Conservation (phyloP, 2,888 invertebrate species). For the Diarsia rubi region DNA sequence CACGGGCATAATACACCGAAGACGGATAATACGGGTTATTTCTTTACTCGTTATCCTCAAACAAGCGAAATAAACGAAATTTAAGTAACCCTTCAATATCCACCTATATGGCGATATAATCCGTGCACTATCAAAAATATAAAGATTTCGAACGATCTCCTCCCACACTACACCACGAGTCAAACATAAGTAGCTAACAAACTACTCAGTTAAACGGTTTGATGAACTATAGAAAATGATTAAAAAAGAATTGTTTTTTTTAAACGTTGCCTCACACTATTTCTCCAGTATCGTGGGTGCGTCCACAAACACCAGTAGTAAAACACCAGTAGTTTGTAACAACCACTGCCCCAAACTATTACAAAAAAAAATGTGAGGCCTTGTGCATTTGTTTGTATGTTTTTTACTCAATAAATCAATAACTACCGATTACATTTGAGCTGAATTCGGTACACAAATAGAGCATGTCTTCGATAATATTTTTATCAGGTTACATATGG, state of each 20-base stretch:
- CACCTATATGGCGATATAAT: conserved; percentile 23
- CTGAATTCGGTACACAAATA: neutral
- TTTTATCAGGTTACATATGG: neutral
- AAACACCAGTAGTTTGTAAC: conserved; percentile 1
- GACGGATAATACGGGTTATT: neutral
- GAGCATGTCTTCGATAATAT: neutral
- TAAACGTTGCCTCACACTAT: too few relatives aligned
- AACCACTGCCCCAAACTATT: neutral
- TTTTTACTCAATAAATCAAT: neutral
- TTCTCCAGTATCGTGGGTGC: too few relatives aligned
- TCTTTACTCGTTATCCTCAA: conserved; percentile 15
- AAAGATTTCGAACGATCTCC: conserved; percentile 20
- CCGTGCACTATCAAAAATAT: conserved; percentile 35
- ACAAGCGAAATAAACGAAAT: neutral
- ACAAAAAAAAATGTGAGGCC: conserved; percentile 2
- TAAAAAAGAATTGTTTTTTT: too few relatives aligned
- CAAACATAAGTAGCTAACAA: conserved; percentile 22
- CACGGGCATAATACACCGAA: neutral
- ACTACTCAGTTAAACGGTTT: conserved; percentile 19
- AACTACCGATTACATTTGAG: neutral
- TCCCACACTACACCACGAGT: conserved; percentile 16
- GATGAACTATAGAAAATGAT: conserved; percentile 7
- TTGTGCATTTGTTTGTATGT: neutral
- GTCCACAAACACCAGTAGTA: too few relatives aligned
- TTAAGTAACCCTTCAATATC: conserved; percentile 25